Evolutionary conservation across 2,797 vertebrate species (phyloP).

Genomic region (Xiphorhynchus erythropygius): DNA sequence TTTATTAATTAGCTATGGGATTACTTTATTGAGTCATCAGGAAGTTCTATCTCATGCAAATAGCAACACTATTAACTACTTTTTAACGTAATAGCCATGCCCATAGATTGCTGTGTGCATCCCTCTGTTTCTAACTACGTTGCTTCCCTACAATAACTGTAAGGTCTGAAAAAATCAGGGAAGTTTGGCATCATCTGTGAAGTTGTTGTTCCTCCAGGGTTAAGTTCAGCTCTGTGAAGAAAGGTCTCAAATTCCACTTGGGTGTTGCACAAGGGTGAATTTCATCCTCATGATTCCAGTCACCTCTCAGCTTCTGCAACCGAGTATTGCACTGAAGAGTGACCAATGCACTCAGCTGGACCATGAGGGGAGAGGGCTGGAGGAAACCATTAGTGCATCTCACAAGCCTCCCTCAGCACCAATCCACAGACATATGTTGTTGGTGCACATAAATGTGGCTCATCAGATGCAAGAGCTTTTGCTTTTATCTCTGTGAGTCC

Average conservation of each 20-base stretch:
- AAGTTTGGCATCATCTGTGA: not conserved
- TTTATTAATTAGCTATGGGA: constrained; percentile 35
- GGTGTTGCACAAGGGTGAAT: not conserved
- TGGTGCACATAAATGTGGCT: not conserved
- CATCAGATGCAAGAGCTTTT: not conserved
- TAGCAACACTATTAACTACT: not conserved
- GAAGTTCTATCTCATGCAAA: not conserved
- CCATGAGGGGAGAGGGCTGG: not conserved
- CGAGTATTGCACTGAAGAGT: not conserved
- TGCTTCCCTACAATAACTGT: not conserved
- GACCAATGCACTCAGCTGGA: not conserved
- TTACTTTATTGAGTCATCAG: not conserved
- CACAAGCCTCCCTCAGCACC: not conserved
- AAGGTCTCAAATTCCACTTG: not conserved
- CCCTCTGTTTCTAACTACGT: not conserved
- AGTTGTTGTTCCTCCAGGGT: not conserved
- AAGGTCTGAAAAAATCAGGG: not conserved
- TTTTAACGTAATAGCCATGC: not conserved
- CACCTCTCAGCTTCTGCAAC: not conserved
- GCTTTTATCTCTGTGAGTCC: not conserved
- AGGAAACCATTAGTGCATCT: not conserved
- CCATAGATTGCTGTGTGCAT: not conserved
- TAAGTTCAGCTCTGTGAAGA: not conserved
- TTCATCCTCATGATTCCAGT: not conserved
- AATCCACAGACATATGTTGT: not conserved